Evolutionary conservation across 2,113 vertebrate species (phyloP).

Genomic region (Silurus meridionalis): DNA sequence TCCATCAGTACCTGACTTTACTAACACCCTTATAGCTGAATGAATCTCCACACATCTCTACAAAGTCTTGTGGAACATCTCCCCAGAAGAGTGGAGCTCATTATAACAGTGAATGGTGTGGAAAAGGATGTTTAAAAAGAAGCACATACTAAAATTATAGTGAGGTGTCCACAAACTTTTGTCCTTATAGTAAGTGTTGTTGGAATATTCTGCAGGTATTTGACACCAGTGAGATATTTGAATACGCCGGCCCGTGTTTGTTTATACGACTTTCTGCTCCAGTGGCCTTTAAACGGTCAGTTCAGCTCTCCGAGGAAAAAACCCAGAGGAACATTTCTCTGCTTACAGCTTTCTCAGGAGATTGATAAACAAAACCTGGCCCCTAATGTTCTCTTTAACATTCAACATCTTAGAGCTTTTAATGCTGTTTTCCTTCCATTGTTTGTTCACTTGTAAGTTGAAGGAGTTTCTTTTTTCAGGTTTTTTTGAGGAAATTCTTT

Average conservation of each 20-base stretch:
- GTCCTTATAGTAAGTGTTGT: no score
- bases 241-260: not conserved
- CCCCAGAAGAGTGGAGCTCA: no score
- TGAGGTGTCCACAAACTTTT: no score
- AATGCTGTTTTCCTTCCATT: not conserved
- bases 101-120: no score
- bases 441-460: not conserved
- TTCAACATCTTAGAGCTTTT: not conserved
- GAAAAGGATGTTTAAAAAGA: no score
- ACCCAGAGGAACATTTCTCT: not conserved
- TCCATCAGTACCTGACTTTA: no score
- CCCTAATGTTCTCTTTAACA: not conserved
- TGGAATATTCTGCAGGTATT: not conserved
- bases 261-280: slow-evolving; percentile 26
- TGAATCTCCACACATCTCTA: no score
- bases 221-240: not conserved
- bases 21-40: no score
- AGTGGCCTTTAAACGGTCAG: slow-evolving; percentile 13
- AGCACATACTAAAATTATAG: no score
- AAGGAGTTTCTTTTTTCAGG: no score
- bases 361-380: not conserved
- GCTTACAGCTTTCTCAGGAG: not conserved
- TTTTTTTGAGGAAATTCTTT: no score
- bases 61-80: no score
- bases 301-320: slow-evolving; percentile 7